These are phyloP conservation scores for Papilio demoleus DNA, from an alignment of 2,888 invertebrate species.

Conservation along the genomic window DNA sequence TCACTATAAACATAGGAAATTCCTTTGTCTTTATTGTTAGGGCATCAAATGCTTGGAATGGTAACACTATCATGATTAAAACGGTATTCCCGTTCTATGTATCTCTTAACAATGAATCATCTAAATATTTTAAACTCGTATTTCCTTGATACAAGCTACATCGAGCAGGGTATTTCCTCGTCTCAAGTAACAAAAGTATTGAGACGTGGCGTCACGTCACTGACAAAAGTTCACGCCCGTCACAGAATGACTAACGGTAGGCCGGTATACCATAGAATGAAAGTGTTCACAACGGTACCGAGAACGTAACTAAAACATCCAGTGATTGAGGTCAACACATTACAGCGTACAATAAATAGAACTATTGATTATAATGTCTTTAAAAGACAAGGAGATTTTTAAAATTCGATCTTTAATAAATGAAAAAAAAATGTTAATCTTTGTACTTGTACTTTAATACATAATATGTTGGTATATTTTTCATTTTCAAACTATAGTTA, in stretches of 20 bases:
- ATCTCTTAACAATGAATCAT: conserved; percentile 27
- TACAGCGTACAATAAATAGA: conserved; percentile 37
- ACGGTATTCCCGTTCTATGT: conserved; percentile 22
- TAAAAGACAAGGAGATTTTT: not conserved
- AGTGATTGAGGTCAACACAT: conserved; percentile 63
- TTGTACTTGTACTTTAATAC: too few species aligned
- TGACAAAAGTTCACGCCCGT: conserved; percentile 38
- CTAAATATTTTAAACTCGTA: not conserved
- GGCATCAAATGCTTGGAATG: not conserved
- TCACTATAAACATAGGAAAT: conserved; percentile 13
- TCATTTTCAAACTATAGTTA: too few species aligned
- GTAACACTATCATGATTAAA: conserved; percentile 11
- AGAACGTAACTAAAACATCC: conserved; percentile 62
- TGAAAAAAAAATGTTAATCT: not conserved
- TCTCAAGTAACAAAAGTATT: conserved; percentile 27
- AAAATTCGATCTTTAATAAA: not conserved
- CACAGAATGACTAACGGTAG: conserved; percentile 51
- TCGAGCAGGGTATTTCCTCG: conserved; percentile 14
- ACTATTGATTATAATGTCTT: not conserved
- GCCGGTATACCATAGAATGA: conserved; percentile 52
- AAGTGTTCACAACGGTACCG: conserved; percentile 73
- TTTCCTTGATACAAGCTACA: conserved; percentile 19
- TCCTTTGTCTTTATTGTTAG: conserved; percentile 18
- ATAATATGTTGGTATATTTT: too few species aligned
- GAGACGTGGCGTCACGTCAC: conserved; percentile 30